Evolutionary conservation across 2,113 vertebrate species (phyloP), one percentile per base, ranked within the genome.

Genomic region (Mellivora capensis): DNA sequence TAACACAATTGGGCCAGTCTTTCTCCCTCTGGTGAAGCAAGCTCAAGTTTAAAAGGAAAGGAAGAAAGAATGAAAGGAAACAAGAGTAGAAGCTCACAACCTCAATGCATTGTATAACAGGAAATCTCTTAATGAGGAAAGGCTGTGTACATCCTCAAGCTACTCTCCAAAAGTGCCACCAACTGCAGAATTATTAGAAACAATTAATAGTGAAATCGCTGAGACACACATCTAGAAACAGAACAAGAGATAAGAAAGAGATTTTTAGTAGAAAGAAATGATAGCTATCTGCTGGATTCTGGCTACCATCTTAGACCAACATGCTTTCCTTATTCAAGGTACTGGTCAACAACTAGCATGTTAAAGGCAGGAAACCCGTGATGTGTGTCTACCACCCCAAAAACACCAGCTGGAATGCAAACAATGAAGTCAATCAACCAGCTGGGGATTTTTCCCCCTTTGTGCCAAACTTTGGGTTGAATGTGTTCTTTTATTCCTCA

Each of bases 51-150:
- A 84, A 95, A 96, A 97, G 79, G 49, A 80, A 84, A 54, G 57
- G 52, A 37, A 61, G 77, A 94, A 34, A 80, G 87, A 81, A 80
- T 18, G 72, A 72, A 92, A 96, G 90, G 79, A 79, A 89, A 11
- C 37, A 54, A 42, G 77, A 87, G 74, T n/a, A 25, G 88, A 97
- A 74, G 72, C 90, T 52, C 59, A 72, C 90, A 83, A 90, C 67
- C 44, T 81, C 49, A 61, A 71, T 27, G 81, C 54, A 87, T 0
- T 0, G 0, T 82, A 74, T 67, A 54, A 86, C 97, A 98, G 98
- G 93, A 98, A 98, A 96, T 61, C 81, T 95, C 96, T 94, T 95
- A 96, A 96, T 80, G 87, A 91, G 89, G 94, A 98, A 98, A 98
- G 42, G 6, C 74, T 86, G 84, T 1, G n/a, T 27, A 42, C n/a